Evolutionary conservation across 2,797 vertebrate genomes (phyloP).

Genomic region (Dromococcyx pavoninus): DNA sequence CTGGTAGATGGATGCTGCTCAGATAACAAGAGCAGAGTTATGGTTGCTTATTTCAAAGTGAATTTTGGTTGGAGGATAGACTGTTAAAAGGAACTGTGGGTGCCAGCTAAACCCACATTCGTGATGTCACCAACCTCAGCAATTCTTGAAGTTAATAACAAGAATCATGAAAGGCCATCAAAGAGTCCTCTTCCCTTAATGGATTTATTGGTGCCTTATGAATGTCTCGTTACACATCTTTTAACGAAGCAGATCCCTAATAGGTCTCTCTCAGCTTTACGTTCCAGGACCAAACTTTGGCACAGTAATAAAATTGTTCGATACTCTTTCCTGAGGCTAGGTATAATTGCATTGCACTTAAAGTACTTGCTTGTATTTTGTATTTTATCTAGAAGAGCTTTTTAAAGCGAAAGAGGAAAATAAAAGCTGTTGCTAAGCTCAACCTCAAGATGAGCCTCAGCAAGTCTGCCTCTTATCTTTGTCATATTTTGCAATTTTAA

Average conservation of each 20-base stretch:
- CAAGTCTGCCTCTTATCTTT: neutral
- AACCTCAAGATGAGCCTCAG: neutral
- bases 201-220: slow-evolving; percentile 62
- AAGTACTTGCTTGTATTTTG: slow-evolving; percentile 14
- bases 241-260: slow-evolving; percentile 63
- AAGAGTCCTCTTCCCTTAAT: slow-evolving; percentile 46
- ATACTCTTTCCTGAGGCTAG: slow-evolving; percentile 55
- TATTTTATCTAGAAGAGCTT: slow-evolving; percentile 53
- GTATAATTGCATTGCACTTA: slow-evolving; percentile 62
- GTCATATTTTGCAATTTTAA: neutral
- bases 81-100: neutral
- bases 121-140: neutral
- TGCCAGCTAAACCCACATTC: neutral
- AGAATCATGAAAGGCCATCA: slow-evolving; percentile 20
- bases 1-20: neutral
- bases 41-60: neutral
- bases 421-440: slow-evolving; percentile 49
- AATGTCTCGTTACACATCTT: slow-evolving; percentile 60
- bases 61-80: neutral
- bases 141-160: slow-evolving; percentile 31
- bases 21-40: neutral
- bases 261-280: slow-evolving; percentile 54
- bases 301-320: slow-evolving; percentile 56
- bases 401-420: slow-evolving; percentile 26
- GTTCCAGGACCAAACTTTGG: slow-evolving; percentile 60